Conservation (phyloP, 2,797 vertebrate genomes). For the Clarias laeviceps region DNA sequence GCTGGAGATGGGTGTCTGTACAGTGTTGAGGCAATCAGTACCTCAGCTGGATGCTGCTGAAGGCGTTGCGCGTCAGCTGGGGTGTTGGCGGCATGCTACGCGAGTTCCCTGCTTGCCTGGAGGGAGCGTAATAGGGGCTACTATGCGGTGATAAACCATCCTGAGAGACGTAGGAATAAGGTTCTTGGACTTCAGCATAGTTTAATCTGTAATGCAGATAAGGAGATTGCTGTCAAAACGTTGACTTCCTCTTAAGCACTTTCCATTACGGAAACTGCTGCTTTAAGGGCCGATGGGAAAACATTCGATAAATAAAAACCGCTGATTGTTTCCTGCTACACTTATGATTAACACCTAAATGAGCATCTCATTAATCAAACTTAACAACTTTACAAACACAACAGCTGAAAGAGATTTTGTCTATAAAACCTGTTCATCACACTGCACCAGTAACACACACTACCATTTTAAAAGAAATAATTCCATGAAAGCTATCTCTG, state of each 20-base stretch:
- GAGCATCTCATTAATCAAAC: not conserved
- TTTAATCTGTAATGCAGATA: conserved; percentile 71
- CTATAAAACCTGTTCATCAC: no score
- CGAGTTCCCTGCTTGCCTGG: conserved; percentile 80
- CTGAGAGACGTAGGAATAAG: conserved; percentile 64
- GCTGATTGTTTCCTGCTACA: not conserved
- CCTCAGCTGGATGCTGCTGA: conserved; percentile 94
- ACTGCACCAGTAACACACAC: not conserved
- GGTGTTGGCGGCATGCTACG: conserved; percentile 95
- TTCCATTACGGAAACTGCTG: conserved; percentile 24
- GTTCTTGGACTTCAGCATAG: conserved; percentile 68
- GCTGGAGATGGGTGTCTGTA: not conserved
- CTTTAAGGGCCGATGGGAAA: not conserved
- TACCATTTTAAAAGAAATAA: not conserved
- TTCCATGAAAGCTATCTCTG: conserved; percentile 35
- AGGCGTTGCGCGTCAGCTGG: conserved; percentile 88
- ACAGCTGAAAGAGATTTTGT: conserved; percentile 42
- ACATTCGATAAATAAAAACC: conserved; percentile 20
- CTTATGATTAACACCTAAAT: not conserved
- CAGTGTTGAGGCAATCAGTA: conserved; percentile 59
- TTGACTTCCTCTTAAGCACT: conserved; percentile 37
- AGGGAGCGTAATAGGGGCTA: conserved; percentile 81
- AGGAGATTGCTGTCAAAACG: conserved; percentile 55
- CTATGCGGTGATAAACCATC: conserved; percentile 82
- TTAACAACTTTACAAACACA: conserved; percentile 25